Conservation (phyloP, 1,140 invertebrate species). For the Drosophila burlai region DNA sequence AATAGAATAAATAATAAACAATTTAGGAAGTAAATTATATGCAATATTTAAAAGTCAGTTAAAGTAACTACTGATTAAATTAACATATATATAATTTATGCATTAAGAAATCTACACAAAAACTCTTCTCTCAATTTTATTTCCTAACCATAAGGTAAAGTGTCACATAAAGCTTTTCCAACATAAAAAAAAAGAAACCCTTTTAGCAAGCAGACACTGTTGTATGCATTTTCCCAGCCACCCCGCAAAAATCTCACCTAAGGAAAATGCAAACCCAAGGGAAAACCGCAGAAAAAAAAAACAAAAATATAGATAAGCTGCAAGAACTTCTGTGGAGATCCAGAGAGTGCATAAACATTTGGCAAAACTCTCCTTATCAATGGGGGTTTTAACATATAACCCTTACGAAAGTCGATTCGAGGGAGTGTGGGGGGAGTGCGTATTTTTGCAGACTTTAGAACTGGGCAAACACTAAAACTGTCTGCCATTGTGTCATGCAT, state of each 20-base stretch:
- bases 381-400: slow-evolving; percentile 32
- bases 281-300: background rate
- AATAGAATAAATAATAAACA: background rate
- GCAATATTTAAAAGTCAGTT: background rate
- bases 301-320: slow-evolving; percentile 41
- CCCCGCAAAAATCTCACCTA: background rate
- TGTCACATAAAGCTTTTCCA: background rate
- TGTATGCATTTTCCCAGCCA: slow-evolving; percentile 17
- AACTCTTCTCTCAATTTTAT: background rate
- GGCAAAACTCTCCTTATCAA: slow-evolving; percentile 35
- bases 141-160: background rate
- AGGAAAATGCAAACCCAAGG: background rate
- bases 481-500: slow-evolving; percentile 74
- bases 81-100: no score
- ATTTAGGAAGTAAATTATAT: background rate
- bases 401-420: slow-evolving; percentile 13
- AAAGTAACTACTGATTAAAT: no score
- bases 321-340: slow-evolving; percentile 31
- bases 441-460: slow-evolving; percentile 67
- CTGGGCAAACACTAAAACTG: slow-evolving; percentile 71
- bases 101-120: background rate
- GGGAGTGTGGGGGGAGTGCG: background rate
- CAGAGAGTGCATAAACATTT: slow-evolving; percentile 55
- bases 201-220: background rate
- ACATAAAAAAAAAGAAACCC: background rate